Conservation (phyloP, 2,888 invertebrate genomes). For the Drosophila cracens region DNA sequence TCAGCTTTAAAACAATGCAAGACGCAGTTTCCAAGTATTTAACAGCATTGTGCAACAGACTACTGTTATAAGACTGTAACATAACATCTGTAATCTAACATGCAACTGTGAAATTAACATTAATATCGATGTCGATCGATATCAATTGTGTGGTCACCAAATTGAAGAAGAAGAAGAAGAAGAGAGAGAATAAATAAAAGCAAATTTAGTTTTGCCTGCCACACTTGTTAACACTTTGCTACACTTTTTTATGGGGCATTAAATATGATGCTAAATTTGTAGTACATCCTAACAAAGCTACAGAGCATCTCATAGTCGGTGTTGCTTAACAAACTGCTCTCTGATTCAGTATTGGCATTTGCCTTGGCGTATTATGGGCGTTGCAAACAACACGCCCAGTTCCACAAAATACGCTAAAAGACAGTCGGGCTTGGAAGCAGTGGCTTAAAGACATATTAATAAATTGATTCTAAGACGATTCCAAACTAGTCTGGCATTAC, state of each 20-base stretch:
- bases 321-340: not conserved
- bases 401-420: constrained; percentile 10
- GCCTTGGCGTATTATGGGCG: constrained; percentile 69
- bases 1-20: not conserved
- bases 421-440: constrained; percentile 1
- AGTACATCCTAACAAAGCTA: not conserved
- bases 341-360: constrained; percentile 65
- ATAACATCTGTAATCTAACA: no score
- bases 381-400: constrained; percentile 63
- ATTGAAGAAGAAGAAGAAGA: no score
- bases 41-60: no score
- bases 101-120: no score
- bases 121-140: no score
- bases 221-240: not conserved
- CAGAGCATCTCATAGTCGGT: constrained; percentile 20
- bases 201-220: no score
- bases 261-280: not conserved
- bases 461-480: constrained; percentile 48
- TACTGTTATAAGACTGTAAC: no score
- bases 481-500: constrained; percentile 29
- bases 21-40: not conserved
- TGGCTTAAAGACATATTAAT: constrained; percentile 34
- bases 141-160: no score
- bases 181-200: no score
- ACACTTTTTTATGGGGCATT: not conserved